Base-by-base conservation (phyloP, 2,113 vertebrate genomes). In the Brachirus orientalis region DNA sequence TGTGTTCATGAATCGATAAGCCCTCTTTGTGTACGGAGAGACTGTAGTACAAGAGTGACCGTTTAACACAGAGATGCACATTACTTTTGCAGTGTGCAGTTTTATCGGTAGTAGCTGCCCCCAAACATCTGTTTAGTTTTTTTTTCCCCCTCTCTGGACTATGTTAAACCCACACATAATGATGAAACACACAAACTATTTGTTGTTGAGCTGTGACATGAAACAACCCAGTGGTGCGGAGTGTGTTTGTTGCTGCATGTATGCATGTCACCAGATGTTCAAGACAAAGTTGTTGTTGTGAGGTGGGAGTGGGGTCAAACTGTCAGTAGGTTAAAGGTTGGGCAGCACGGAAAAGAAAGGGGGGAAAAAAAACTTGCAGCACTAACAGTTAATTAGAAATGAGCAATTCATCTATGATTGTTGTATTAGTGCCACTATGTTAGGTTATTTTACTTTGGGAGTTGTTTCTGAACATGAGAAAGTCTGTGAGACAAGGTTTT, bases 321-420 rank as follows among this genome's bases (percentile, higher is more conserved):
- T 80, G 84, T 86, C 83, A 87, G 58, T 75, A 46, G 83, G 86
- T 89, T 40, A 85, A 84, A 87, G 86, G 88, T 83, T 44, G 40
- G 60, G 41, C 18, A 17, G 56, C 57, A 58, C 55, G 6, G 28
- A 28, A 28, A 28, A 28, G 28, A 28, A 28, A 28, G 28, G 28
- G 28, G 28, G 28, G 28, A 64, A 77, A 79, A 16, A 57, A 17
- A 61, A 38, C 2, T 28, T 28, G 22, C 64, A 78, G 56, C 59
- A 17, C 28, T 19, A 45, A 57, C 19, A 63, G 75, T 72, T 86
- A 77, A 80, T 86, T 83, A 66, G 59, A 82, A 63, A 51, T 54
- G 53, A 64, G 50, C 37, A 59, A 62, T 78, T 65, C 56, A 61
- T 43, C 3, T 35, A 3, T 12, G 10, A 45, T 20, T 20, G 36